phyloP scores from a whole-genome alignment of 2,888 invertebrate species.

The Galerucella calmariensis region DNA sequence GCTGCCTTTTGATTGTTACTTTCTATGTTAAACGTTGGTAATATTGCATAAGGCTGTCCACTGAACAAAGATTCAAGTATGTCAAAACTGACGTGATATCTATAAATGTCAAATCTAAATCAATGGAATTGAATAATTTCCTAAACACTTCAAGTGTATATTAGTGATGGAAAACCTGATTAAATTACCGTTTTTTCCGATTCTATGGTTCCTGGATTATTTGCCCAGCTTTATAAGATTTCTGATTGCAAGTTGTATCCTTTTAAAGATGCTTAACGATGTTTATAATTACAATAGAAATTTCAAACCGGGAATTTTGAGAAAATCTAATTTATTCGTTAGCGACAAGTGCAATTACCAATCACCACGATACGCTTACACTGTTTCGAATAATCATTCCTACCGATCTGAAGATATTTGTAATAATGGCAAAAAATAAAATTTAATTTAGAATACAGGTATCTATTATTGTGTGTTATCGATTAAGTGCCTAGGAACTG shows the following conservation, averaged over 20 bases:
- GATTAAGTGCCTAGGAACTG: background rate
- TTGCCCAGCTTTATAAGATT: constrained; percentile 47
- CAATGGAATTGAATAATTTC: background rate
- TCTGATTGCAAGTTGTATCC: constrained; percentile 41
- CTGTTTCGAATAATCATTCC: background rate
- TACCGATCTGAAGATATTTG: background rate
- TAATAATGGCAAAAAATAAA: background rate
- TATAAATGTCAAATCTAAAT: background rate
- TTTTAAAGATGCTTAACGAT: constrained; percentile 45
- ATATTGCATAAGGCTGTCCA: no score
- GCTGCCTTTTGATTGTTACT: no score
- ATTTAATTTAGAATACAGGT: no score
- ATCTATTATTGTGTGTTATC: background rate
- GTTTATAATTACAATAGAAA: constrained; percentile 43
- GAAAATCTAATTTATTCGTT: constrained; percentile 24
- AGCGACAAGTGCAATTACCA: background rate
- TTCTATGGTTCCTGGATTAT: constrained; percentile 47
- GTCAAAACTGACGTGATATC: background rate
- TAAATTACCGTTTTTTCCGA: constrained; percentile 42
- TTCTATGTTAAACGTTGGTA: no score
- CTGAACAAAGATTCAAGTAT: no score
- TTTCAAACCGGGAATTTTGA: constrained; percentile 40
- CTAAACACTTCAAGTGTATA: background rate
- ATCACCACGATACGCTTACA: background rate
- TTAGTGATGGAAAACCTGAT: constrained; percentile 27